phyloP scores from a whole-genome alignment of 2,113 vertebrate genomes.

The Merops nubicus region DNA sequence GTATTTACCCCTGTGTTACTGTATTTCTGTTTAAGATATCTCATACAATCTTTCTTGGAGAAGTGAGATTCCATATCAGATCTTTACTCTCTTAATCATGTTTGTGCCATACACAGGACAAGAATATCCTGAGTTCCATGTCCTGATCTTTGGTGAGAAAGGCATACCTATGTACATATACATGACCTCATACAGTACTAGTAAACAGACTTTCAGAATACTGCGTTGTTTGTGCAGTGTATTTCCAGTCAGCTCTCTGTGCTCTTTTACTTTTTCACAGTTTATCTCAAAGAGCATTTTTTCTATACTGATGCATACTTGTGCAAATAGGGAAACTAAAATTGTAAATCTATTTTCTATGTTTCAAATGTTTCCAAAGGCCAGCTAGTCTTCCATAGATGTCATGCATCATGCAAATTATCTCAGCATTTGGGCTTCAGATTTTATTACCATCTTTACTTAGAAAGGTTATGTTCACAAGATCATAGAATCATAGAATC shows the following conservation, averaged over 20 bases:
- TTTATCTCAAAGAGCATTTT: background rate
- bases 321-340: background rate
- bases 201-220: background rate
- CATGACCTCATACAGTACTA: background rate
- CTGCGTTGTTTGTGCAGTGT: background rate
- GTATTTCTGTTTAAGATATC: background rate
- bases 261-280: background rate
- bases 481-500: too few relatives aligned
- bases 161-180: background rate
- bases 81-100: background rate
- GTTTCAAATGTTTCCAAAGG: background rate
- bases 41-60: background rate
- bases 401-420: conserved; percentile 14
- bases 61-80: background rate
- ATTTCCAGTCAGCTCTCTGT: background rate
- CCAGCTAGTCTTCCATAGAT: background rate
- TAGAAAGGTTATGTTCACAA: background rate
- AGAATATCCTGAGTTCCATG: too few relatives aligned
- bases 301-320: background rate
- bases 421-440: background rate
- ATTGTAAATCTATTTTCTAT: background rate
- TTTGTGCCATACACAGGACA: background rate
- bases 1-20: background rate
- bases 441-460: conserved; percentile 19
- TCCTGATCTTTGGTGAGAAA: background rate